Base-by-base conservation (phyloP, 64 coral and sea anemone species). In the Hydrozoanthus tunicans region DNA sequence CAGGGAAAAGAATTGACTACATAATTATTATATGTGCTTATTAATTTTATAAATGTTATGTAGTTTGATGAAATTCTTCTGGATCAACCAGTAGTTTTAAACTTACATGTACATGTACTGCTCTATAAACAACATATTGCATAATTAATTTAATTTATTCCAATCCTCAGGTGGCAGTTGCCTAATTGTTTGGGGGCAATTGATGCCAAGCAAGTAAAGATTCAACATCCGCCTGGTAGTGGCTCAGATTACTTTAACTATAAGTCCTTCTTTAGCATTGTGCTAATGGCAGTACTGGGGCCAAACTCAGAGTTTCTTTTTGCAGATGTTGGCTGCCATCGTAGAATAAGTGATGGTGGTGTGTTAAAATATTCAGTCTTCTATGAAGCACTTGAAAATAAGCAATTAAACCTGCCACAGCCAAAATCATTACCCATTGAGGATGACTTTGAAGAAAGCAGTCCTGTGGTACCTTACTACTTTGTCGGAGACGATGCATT, bases 281-380 rank as follows among this genome's bases (percentile, higher is more conserved):
- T 92, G 27, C 58, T 92, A 53, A 71, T 95, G 82, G 93, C 90
- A 65, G 90, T 95, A 66, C 82, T 91, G 9, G 80, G 76, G 59
- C 86, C 88, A 0, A 89, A 90, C 32, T 94, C 81, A 64, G 82
- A 85, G 26, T 94, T 94, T 69, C 10, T 94, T 54, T 94, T 79
- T 88, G 88, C 81, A 23, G 93, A 91, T 91, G 93, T 94, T 43
- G 93, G 93, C 17, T 94, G 93, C 81, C 93, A 94, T 63, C 89
- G 89, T 13, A 58, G 93, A 15, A 91, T 91, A 17, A 94, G 89
- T 91, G 80, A 94, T 94, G 93, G 93, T 79, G 89, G 89, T 51
- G 89, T 94, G 5, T 51, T 91, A 0, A 91, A 70, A 57, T 79
- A 91, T 51, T 90, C 86, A 14, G 17, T 58, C 17, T 90, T 94